Percentiles rank a stretch among this genome's conserved stretches.
phyloP scores from a whole-genome alignment of 1,140 invertebrate genomes.

The Philotrypesis tridentata region DNA sequence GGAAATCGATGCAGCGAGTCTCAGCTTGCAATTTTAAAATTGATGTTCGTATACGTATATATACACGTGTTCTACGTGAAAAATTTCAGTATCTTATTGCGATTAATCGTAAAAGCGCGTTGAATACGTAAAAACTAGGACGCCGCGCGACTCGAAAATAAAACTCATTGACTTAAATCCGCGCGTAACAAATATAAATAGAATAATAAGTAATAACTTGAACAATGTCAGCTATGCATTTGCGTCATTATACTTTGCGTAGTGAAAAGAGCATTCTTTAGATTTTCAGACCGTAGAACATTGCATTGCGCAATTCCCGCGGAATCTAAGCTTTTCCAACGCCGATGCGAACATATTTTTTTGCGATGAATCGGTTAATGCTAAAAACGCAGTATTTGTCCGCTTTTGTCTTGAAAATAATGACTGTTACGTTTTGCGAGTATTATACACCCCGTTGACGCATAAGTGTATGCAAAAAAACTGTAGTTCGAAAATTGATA shows the following conservation, averaged over 20 bases:
- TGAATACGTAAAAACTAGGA: too few relatives aligned
- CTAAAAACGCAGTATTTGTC: not conserved
- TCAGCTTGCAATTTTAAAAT: not conserved
- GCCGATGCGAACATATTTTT: not conserved
- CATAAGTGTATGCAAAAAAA: too few relatives aligned
- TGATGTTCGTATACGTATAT: not conserved
- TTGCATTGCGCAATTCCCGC: too few relatives aligned
- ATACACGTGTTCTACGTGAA: not conserved
- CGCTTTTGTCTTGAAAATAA: not conserved
- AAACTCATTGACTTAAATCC: too few relatives aligned
- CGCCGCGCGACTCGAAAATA: too few relatives aligned
- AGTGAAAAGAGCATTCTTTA: too few relatives aligned
- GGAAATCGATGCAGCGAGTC: not conserved
- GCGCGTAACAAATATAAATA: not conserved
- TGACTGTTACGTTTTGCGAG: not conserved
- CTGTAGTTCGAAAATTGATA: not conserved
- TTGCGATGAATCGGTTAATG: not conserved
- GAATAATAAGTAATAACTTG: not conserved
- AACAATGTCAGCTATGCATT: not conserved
- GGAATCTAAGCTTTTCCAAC: not conserved
- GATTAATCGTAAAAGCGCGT: too few relatives aligned
- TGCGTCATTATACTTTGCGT: not conserved
- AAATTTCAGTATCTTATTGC: not conserved
- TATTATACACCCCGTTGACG: too few relatives aligned
- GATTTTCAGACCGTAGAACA: too few relatives aligned